These are phyloP conservation scores for Liasis olivaceus DNA, from an alignment of 2,797 vertebrate genomes.

Conservation along the genomic window DNA sequence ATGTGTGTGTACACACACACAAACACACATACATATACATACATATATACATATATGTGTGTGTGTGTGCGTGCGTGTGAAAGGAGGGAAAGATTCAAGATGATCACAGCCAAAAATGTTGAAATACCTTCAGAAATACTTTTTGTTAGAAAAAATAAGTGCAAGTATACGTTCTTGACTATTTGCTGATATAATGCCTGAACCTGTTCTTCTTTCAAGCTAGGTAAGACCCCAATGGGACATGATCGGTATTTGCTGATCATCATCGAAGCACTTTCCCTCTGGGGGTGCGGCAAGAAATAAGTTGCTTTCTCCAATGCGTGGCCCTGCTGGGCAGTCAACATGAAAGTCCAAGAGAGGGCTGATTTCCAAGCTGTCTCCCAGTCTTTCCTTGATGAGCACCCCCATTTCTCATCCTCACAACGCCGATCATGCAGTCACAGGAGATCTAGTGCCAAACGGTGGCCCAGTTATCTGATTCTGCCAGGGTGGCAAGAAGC, in stretches of 20 bases:
- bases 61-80: not conserved
- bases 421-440: not conserved
- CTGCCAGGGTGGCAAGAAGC: not conserved
- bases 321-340: not conserved
- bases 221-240: too few relatives aligned
- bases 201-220: not conserved
- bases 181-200: not conserved
- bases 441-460: not conserved
- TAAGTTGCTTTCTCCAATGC: not conserved
- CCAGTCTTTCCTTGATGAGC: not conserved
- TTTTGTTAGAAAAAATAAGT: not conserved
- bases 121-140: not conserved
- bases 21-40: not conserved
- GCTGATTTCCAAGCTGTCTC: not conserved
- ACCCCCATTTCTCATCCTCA: not conserved
- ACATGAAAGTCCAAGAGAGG: not conserved
- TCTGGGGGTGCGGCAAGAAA: not conserved
- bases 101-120: not conserved
- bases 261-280: not conserved
- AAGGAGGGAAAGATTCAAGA: not conserved
- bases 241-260: not conserved
- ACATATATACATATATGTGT: not conserved
- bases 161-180: not conserved
- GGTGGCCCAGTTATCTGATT: slow-evolving; percentile 2
- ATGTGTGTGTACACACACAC: too few relatives aligned